Evolutionary conservation across 2,797 vertebrate species (phyloP), one percentile per base, ranked within the genome.

Genomic region (Enteromius unitaeniatus): DNA sequence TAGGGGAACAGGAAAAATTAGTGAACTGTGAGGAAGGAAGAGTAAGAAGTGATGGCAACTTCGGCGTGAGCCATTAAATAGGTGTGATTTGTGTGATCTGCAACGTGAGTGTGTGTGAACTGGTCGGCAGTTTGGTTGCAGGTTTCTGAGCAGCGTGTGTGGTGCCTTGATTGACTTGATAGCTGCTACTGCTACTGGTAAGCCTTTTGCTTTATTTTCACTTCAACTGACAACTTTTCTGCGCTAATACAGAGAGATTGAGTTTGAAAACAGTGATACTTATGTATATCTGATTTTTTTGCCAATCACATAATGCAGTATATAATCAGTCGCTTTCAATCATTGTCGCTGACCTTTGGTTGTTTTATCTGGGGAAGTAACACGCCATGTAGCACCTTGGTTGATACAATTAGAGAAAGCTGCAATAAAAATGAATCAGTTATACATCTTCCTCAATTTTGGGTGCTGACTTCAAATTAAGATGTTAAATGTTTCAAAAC

Each of bases 41-140:
- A 47, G 28, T 31, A n/a, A 73, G 84, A 64, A 19, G 88, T 86
- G 86, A 74, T 73, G 49, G 65, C 86, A 79, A 17, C 40, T 69
- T 9, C 42, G 75, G 84, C 69, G 78, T 87, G 79, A 88, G 47
- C 26, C 0, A 37, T 64, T 21, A 17, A 31, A 76, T 47, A 40
- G 37, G 58, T 82, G 70, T 78, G 45, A 60, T 69, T 70, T 21
- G 70, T 79, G 58, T 64, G 37, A 4, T 26, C 31, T 82, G 42
- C 60, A 51, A 65, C 2, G 58, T 68, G 26, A 13, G 34, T 60
- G 68, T 68, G 51, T 37, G 28, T 4, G 34, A 45, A 78, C 60
- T 45, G 78, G 73, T 75, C 64, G 75, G 13, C 31, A 23, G 74
- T 82, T 85, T 75, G 26, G 31, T 73, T 76, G 19, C 37, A 77